Percentiles rank a stretch among this genome's conserved stretches.
Conservation (phyloP, 2,113 vertebrate species). For the Gavialis gangeticus region DNA sequence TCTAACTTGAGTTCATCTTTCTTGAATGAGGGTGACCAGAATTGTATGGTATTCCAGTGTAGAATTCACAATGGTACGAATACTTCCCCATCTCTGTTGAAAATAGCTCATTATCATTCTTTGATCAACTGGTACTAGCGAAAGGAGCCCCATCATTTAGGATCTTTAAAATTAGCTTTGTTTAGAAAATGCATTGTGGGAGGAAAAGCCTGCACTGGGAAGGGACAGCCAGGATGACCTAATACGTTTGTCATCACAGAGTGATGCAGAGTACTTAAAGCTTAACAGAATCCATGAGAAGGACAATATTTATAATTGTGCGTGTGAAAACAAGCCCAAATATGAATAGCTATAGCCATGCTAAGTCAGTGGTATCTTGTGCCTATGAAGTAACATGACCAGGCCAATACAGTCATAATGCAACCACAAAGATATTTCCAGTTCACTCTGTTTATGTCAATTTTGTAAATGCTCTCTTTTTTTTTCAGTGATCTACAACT, state of each 20-base stretch:
- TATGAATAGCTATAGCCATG: background rate
- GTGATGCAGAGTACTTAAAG: fast-evolving
- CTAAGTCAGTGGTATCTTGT: background rate
- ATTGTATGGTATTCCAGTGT: too few species aligned
- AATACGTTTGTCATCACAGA: background rate
- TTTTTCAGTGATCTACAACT: background rate
- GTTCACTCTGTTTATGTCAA: background rate
- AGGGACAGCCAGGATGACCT: background rate
- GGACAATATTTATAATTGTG: background rate
- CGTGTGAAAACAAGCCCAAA: background rate
- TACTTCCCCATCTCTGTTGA: too few species aligned
- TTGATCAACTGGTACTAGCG: background rate
- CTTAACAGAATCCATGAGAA: background rate
- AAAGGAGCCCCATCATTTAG: background rate
- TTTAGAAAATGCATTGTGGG: background rate
- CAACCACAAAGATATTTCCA: background rate
- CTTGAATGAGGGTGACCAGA: too few species aligned
- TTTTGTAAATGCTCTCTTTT: background rate
- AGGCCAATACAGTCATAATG: background rate
- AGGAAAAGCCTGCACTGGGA: background rate
- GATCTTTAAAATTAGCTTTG: background rate
- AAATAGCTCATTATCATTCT: too few species aligned
- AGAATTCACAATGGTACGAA: too few species aligned
- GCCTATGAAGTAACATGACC: background rate
- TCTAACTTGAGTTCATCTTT: too few species aligned